Evolutionary conservation across 1,140 invertebrate species (phyloP).

Genomic region (Rhyzopertha dominica): DNA sequence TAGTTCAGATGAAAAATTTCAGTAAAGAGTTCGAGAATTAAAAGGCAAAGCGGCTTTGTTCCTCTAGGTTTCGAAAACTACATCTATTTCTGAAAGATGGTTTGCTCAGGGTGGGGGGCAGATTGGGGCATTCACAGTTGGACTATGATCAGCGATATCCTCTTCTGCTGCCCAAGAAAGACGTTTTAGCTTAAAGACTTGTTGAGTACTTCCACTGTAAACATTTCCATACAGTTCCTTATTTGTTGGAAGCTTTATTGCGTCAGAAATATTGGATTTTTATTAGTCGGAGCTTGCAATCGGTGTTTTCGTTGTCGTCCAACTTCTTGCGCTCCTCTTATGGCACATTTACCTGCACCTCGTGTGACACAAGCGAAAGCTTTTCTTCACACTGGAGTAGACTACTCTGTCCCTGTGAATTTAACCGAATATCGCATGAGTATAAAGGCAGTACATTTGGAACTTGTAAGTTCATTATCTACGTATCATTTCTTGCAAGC

Average conservation of each 20-base stretch:
- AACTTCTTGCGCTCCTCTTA: neutral
- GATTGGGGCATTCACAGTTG: constrained; percentile 17
- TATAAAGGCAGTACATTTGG: constrained; percentile 35
- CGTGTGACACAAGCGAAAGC: no score
- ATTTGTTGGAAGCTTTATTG: constrained; percentile 15
- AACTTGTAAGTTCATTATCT: constrained; percentile 19
- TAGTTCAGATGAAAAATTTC: constrained; percentile 6
- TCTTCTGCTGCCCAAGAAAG: constrained; percentile 21
- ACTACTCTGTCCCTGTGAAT: neutral
- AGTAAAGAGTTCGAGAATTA: constrained; percentile 1
- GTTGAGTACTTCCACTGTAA: constrained; percentile 18
- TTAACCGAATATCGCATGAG: constrained; percentile 10
- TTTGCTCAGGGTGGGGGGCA: constrained; percentile 27
- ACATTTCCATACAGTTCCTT: constrained; percentile 21
- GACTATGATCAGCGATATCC: constrained; percentile 26
- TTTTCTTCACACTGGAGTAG: neutral
- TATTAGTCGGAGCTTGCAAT: constrained; percentile 1
- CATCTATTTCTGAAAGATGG: constrained; percentile 21
- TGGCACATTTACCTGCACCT: no score
- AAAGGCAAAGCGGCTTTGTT: constrained; percentile 1
- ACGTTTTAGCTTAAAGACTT: constrained; percentile 16
- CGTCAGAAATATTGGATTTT: constrained; percentile 27
- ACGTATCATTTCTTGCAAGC: constrained; percentile 23
- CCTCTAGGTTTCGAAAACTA: neutral
- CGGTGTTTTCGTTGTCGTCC: neutral